Percentiles rank a stretch among this genome's conserved stretches.
Conservation (phyloP, 2,888 invertebrate genomes). For the Tinea semifulvella region DNA sequence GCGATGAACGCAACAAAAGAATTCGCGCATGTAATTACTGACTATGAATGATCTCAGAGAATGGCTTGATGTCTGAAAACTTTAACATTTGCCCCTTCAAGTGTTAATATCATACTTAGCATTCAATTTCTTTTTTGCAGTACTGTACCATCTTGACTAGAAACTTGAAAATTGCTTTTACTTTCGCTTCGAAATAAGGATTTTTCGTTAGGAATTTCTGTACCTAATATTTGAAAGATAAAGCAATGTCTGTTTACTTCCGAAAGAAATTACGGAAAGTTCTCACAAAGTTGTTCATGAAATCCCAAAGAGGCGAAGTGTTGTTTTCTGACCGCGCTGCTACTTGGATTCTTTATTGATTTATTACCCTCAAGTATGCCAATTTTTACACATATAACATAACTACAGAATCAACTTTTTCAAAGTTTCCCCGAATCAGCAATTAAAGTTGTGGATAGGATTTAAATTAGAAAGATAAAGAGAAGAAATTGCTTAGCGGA, state of each 20-base stretch:
- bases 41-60: constrained; percentile 33
- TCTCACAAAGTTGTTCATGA: not conserved
- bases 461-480: constrained; percentile 22
- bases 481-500: constrained; percentile 24
- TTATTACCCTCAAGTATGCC: not conserved
- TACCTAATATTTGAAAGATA: constrained; percentile 7
- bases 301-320: constrained; percentile 2
- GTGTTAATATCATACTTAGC: constrained; percentile 19
- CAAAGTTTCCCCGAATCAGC: constrained; percentile 25
- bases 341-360: not conserved
- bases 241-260: constrained; percentile 1
- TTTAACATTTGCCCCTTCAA: constrained; percentile 29
- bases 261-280: not conserved
- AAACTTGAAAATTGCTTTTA: not conserved
- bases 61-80: constrained; percentile 47
- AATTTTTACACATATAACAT: not conserved
- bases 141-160: constrained; percentile 4
- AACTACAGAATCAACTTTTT: constrained; percentile 18
- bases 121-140: constrained; percentile 17
- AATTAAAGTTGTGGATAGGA: constrained; percentile 27
- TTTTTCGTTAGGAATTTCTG: not conserved
- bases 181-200: not conserved
- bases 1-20: constrained; percentile 36
- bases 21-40: constrained; percentile 44
- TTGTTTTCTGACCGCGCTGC: not conserved